Percentiles rank a stretch among this genome's conserved stretches.
phyloP scores from a whole-genome alignment of 2,888 invertebrate genomes.

The Hemaris fuciformis region DNA sequence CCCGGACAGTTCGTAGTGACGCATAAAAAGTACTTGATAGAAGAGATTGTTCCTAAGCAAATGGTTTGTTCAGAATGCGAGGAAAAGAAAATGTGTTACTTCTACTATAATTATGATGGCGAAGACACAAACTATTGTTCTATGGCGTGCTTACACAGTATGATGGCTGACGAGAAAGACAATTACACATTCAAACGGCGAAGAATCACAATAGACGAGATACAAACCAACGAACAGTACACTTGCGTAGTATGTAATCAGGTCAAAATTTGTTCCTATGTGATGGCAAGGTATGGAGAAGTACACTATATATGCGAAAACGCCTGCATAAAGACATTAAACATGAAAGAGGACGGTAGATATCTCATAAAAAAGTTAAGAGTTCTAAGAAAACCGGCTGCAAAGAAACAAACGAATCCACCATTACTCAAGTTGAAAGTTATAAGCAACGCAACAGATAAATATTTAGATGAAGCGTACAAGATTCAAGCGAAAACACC shows the following conservation, averaged over 20 bases:
- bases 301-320: slow-evolving; percentile 78
- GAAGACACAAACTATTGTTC: slow-evolving; percentile 79
- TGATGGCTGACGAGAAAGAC: slow-evolving; percentile 78
- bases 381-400: slow-evolving; percentile 26
- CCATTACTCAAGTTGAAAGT: slow-evolving; percentile 73
- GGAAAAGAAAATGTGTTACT: slow-evolving; percentile 66
- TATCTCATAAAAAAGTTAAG: slow-evolving; percentile 57
- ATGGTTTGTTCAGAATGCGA: slow-evolving; percentile 69
- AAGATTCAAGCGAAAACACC: slow-evolving; percentile 83
- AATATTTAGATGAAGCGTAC: slow-evolving; percentile 75
- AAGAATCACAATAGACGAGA: slow-evolving; percentile 74
- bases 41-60: slow-evolving; percentile 57
- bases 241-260: slow-evolving; percentile 77
- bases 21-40: slow-evolving; percentile 63
- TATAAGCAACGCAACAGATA: slow-evolving; percentile 77
- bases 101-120: slow-evolving; percentile 70
- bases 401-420: slow-evolving; percentile 26
- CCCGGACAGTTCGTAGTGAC: slow-evolving; percentile 52
- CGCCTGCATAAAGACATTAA: slow-evolving; percentile 79
- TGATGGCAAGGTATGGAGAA: slow-evolving; percentile 76
- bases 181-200: slow-evolving; percentile 79
- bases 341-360: slow-evolving; percentile 59
- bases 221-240: slow-evolving; percentile 34
- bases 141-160: slow-evolving; percentile 74
- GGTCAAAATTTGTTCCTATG: slow-evolving; percentile 69